These are phyloP conservation scores for Platyrinchus mystaceus DNA, from an alignment of 2,797 vertebrate genomes.

Conservation along the genomic window DNA sequence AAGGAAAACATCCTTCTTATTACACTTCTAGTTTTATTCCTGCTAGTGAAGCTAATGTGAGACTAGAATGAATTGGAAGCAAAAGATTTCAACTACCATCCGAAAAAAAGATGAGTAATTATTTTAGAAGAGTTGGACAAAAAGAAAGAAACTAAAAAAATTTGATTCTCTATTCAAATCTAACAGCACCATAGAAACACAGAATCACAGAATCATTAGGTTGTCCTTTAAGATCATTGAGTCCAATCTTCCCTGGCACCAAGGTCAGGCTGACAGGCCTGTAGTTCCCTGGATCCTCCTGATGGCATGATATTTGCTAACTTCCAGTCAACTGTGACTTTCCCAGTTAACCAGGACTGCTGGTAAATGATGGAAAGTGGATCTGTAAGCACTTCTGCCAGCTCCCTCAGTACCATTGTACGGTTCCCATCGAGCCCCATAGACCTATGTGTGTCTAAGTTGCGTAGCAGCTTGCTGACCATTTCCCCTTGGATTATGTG, in stretches of 20 bases:
- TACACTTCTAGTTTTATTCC: constrained; percentile 3
- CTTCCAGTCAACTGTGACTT: background rate
- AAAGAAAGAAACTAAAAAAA: constrained; percentile 47
- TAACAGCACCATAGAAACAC: background rate
- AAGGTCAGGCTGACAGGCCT: background rate
- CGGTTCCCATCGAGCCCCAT: background rate
- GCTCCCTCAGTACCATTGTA: background rate
- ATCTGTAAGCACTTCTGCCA: background rate
- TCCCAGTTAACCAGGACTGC: background rate
- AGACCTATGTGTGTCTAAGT: background rate
- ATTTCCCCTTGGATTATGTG: background rate
- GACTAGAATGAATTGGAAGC: constrained; percentile 47
- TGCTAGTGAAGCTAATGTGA: constrained; percentile 37
- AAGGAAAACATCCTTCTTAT: background rate
- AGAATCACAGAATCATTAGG: background rate
- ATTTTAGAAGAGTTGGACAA: constrained; percentile 45
- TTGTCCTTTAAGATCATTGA: background rate
- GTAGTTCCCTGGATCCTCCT: background rate
- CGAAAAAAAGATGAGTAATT: constrained; percentile 31
- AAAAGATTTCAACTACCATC: constrained; percentile 44
- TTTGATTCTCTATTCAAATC: constrained; percentile 3
- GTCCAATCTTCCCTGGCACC: background rate
- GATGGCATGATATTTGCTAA: background rate
- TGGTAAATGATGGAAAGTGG: background rate
- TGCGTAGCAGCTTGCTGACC: background rate